Conservation (phyloP, 2,888 invertebrate genomes). For the Pyrocoelia pectoralis region DNA sequence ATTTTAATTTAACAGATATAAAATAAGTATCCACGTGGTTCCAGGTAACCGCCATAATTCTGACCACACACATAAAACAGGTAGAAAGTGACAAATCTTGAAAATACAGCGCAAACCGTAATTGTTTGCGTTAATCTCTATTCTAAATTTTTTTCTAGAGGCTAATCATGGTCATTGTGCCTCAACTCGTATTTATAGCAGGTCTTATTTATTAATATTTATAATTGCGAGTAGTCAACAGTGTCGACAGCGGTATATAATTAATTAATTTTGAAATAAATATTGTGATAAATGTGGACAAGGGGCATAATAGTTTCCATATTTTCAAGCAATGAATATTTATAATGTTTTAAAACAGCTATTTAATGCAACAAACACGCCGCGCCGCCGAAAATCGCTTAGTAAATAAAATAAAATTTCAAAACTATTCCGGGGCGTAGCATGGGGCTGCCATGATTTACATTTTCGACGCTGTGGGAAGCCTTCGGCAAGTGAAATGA, state of each 20-base stretch:
- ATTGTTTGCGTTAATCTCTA: conserved; percentile 15
- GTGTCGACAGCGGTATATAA: conserved; percentile 44
- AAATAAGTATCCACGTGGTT: conserved; percentile 16
- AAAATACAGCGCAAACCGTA: neutral
- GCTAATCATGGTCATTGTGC: conserved; percentile 13
- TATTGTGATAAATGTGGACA: conserved; percentile 49
- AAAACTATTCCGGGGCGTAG: conserved; percentile 45
- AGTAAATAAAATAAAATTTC: conserved; percentile 47
- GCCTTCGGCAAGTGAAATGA: conserved; percentile 51
- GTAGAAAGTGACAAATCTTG: conserved; percentile 32
- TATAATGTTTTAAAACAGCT: conserved; percentile 47
- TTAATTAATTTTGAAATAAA: conserved; percentile 45
- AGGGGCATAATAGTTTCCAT: conserved; percentile 46
- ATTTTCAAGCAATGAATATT: conserved; percentile 49
- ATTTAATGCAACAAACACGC: conserved; percentile 49
- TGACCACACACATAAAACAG: conserved; percentile 35
- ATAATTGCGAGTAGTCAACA: conserved; percentile 35
- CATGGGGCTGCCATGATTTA: conserved; percentile 51
- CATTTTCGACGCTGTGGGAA: conserved; percentile 51
- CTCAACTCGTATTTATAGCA: conserved; percentile 8
- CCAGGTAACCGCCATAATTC: conserved; percentile 14
- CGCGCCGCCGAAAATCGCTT: conserved; percentile 48
- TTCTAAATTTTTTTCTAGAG: conserved; percentile 18
- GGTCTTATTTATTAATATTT: conserved; percentile 26
- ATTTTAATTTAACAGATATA: conserved; percentile 17